A percentile compares a stretch with the other conserved stretches of the same genome.
These are phyloP conservation scores for Phymanthus crucifer DNA, from an alignment of 92 coral and sea anemone genomes.

Conservation along the genomic window DNA sequence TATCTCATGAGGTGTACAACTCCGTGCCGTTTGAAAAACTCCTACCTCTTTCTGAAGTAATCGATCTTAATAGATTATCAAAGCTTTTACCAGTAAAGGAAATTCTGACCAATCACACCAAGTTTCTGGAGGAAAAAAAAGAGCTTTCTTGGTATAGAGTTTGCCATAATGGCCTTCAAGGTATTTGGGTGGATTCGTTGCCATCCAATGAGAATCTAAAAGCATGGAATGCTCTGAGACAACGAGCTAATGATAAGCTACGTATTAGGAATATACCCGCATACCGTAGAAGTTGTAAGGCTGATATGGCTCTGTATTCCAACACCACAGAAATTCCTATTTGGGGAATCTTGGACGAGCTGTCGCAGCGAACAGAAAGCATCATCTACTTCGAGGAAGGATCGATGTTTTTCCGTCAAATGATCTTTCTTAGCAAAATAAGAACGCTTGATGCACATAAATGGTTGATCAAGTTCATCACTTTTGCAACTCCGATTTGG, in stretches of 20 bases:
- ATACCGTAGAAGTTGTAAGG: conserved; percentile 58
- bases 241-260: conserved; percentile 6
- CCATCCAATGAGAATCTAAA: conserved; percentile 39
- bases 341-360: conserved; percentile 74
- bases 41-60: conserved; percentile 73
- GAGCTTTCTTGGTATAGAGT: conserved; percentile 57
- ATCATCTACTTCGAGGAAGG: conserved; percentile 88
- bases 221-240: conserved; percentile 48
- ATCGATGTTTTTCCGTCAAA: conserved; percentile 70
- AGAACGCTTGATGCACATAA: conserved; percentile 76
- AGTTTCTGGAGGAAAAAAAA: conserved; percentile 43
- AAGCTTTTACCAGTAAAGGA: conserved; percentile 79
- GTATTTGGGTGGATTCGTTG: conserved; percentile 77
- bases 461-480: conserved; percentile 69
- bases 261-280: conserved; percentile 29
- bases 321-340: conserved; percentile 12
- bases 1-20: conserved; percentile 71
- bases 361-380: conserved; percentile 59
- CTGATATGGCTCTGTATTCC: conserved; percentile 29
- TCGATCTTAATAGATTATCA: conserved; percentile 68
- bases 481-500: conserved; percentile 63
- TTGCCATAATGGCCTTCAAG: conserved; percentile 84
- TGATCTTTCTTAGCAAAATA: conserved; percentile 60
- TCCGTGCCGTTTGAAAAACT: conserved; percentile 46
- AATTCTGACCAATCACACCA: conserved; percentile 57